phyloP scores from a whole-genome alignment of 35 echinoderm and acorn worm species.

The Holothuria glaberrima region DNA sequence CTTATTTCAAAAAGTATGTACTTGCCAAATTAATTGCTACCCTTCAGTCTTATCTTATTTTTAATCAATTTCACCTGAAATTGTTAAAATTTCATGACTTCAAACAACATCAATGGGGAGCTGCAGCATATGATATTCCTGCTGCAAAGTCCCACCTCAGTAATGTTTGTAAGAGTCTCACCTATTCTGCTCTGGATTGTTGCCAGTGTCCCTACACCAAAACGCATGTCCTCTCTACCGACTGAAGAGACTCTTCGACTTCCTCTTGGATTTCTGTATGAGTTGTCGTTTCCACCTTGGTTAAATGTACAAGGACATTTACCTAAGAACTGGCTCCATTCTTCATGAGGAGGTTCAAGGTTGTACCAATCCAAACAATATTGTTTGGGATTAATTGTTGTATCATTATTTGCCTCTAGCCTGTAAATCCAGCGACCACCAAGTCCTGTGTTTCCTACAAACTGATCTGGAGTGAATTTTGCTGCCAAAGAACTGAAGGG shows the following conservation, averaged over 20 bases:
- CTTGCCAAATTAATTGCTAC: too few relatives aligned
- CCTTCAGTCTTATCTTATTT: too few relatives aligned
- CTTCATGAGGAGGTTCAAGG: not conserved
- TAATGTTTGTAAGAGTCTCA: not conserved
- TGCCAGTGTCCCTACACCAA: not conserved
- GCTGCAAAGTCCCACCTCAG: too few relatives aligned
- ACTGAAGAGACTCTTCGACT: not conserved
- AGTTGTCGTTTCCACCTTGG: constrained; percentile 44
- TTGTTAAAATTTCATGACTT: too few relatives aligned
- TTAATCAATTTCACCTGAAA: too few relatives aligned
- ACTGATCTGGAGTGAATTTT: constrained; percentile 73
- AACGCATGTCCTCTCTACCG: not conserved
- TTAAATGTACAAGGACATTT: constrained; percentile 61
- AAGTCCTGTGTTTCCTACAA: constrained; percentile 14
- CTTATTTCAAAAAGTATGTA: too few relatives aligned
- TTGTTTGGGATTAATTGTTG: constrained; percentile 42
- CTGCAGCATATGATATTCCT: too few relatives aligned
- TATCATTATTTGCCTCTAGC: constrained; percentile 37
- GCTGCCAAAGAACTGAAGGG: constrained; percentile 12
- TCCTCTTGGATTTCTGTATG: not conserved
- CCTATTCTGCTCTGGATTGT: not conserved
- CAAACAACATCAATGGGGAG: too few relatives aligned
- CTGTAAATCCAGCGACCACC: constrained; percentile 56
- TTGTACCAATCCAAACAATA: constrained; percentile 57
- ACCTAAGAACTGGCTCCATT: constrained; percentile 29